Evolutionary conservation across 2,797 vertebrate genomes (phyloP).

Genomic region (Ciconia nigra): DNA sequence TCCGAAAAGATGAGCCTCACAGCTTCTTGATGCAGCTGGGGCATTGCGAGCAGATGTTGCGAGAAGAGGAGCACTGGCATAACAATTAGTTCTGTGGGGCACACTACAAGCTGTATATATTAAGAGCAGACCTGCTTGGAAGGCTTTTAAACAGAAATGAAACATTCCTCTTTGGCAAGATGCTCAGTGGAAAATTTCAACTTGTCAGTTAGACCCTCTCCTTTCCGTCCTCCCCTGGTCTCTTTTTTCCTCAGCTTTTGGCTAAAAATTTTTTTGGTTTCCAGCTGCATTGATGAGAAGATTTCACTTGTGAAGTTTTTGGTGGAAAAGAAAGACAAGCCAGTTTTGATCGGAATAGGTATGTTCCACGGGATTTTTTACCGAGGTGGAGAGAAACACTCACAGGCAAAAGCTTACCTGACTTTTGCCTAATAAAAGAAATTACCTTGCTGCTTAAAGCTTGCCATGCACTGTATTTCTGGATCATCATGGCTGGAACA

Average conservation of each 20-base stretch:
- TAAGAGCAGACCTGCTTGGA: background rate
- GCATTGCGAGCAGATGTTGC: background rate
- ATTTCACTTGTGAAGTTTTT: background rate
- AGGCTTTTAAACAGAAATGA: background rate
- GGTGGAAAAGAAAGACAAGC: background rate
- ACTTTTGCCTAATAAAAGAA: background rate
- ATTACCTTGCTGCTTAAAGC: rapidly evolving
- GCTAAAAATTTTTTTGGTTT: background rate
- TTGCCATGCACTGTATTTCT: background rate
- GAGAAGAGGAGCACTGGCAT: background rate
- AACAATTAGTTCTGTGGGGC: background rate
- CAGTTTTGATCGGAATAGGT: background rate
- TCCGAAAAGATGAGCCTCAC: background rate
- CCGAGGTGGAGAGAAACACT: background rate
- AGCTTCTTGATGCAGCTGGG: background rate
- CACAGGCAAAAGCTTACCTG: background rate
- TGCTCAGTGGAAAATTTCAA: background rate
- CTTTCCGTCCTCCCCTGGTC: background rate
- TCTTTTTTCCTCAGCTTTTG: background rate
- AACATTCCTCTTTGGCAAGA: background rate
- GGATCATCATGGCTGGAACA: background rate
- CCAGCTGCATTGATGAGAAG: rapidly evolving
- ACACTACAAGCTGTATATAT: background rate
- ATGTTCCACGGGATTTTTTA: background rate
- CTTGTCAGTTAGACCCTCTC: background rate